Base-by-base conservation (phyloP, 2,888 invertebrate species). In the Synanthedon vespiformis region DNA sequence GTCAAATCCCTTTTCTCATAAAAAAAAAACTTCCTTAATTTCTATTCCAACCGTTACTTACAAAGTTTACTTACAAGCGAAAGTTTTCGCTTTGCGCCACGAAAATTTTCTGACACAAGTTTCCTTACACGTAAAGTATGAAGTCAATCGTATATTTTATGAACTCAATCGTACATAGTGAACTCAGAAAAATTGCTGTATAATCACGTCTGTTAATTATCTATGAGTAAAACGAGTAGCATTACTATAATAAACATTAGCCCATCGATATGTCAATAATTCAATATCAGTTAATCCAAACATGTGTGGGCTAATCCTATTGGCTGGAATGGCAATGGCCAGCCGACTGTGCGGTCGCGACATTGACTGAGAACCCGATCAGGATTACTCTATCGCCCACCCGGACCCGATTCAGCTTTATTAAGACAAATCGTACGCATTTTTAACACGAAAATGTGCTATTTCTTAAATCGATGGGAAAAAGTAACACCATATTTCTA, bases 371-470 rank as follows among this genome's bases (percentile, higher is more conserved):
- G 66, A 61, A 67, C 65, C 65, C 57, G 58, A 58, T 62, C 60
- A 59, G 74, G 72, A 75, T 76, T 75, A 76, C 65, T 67, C 63
- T 65, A 64, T 68, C 68, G 67, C 68, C 62, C 66, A 58, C 60
- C 61, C 65, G 59, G 61, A 61, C 67, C 70, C 66, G 66, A 67
- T 67, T 67, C 68, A 59, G 61, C 68, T 67, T 76, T 76, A 77
- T 75, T 74, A 74, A 74, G 77, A 77, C 70, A 71, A 76, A 78
- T 78, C 71, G 65, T 60, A 68, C 68, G 65, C 74, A 75, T 77
- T 77, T 76, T 74, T 75, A 73, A 72, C 69, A 63, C 65, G 67
- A 64, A 70, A 70, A 72, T 62, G 63, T 60, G 58, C 61, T 55
- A 60, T 58, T 44, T n/a, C 14, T 44, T 44, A 14, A 44, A 44